phyloP scores from a whole-genome alignment of 2,113 vertebrate genomes.

The Scolopax mira region DNA sequence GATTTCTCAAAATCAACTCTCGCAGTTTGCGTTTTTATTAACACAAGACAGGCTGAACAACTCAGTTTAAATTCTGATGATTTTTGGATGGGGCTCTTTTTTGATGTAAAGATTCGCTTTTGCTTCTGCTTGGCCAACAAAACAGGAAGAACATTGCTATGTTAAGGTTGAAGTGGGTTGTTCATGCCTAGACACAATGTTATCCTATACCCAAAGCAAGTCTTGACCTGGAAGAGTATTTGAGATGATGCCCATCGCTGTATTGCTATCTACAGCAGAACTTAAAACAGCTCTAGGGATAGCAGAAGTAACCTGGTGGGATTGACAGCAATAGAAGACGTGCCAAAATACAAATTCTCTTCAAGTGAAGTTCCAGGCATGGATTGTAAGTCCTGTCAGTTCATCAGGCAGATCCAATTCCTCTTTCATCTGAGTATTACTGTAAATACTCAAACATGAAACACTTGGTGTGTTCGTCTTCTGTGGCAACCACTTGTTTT shows the following conservation, averaged over 20 bases:
- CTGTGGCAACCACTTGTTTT: neutral
- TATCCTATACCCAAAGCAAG: neutral
- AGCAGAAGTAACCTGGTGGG: neutral
- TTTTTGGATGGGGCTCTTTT: neutral
- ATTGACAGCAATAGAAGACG: neutral
- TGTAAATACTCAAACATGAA: neutral
- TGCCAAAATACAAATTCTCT: neutral
- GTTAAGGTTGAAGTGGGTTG: neutral
- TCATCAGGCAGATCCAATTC: neutral
- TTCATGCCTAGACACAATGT: rapidly evolving
- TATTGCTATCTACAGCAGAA: neutral
- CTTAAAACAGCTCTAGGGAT: neutral
- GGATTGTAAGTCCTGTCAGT: neutral
- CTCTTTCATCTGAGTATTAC: neutral
- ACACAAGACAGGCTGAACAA: neutral
- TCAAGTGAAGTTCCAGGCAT: neutral
- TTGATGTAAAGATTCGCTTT: neutral
- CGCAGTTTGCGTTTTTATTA: neutral
- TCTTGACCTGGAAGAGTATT: neutral
- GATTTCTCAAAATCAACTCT: neutral
- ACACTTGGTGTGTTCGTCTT: neutral
- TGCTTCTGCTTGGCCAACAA: neutral
- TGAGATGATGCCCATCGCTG: neutral
- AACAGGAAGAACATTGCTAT: neutral
- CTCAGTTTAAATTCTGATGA: neutral